A percentile compares a stretch with the other conserved stretches of the same genome.
These are phyloP conservation scores for Pampusana beccarii DNA, from an alignment of 2,113 vertebrate genomes.

Conservation along the genomic window DNA sequence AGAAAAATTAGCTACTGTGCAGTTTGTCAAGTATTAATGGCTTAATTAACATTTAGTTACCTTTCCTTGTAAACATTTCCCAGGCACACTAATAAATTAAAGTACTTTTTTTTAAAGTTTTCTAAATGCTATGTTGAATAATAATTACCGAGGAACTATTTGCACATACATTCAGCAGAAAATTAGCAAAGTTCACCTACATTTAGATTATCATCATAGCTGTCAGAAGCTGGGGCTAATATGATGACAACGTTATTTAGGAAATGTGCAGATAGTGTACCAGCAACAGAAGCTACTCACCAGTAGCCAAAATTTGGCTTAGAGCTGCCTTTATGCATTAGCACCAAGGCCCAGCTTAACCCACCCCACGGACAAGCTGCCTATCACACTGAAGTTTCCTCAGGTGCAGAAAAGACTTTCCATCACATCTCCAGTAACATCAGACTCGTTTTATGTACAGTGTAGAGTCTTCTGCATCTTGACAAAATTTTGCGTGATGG, in stretches of 20 bases:
- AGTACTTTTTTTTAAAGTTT: background rate
- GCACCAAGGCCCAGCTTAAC: background rate
- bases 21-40: background rate
- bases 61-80: background rate
- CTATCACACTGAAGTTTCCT: background rate
- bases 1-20: background rate
- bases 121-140: background rate
- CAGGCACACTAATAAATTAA: background rate
- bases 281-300: background rate
- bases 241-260: background rate
- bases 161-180: background rate
- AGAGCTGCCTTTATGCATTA: background rate
- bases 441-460: accelerated
- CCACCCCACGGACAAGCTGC: background rate
- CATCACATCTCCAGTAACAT: background rate
- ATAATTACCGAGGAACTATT: accelerated
- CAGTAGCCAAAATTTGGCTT: background rate
- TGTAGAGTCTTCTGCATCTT: background rate
- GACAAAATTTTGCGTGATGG: background rate
- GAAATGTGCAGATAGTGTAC: background rate
- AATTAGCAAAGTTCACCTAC: background rate
- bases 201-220: background rate
- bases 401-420: background rate
- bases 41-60: background rate
- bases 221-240: background rate